phyloP scores from a whole-genome alignment of 1,140 invertebrate genomes.

The Aphis gossypii region DNA sequence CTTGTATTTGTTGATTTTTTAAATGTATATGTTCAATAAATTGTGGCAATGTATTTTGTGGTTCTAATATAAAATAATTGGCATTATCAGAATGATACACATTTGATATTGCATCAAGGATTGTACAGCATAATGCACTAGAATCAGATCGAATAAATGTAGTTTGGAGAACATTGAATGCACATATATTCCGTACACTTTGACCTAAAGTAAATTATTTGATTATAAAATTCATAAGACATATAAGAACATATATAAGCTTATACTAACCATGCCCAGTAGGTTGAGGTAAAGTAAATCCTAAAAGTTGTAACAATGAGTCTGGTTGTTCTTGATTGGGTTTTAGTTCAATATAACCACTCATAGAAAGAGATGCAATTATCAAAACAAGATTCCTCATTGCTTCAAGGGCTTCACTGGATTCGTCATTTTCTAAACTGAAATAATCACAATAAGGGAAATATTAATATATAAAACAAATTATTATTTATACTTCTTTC shows the following conservation, averaged over 20 bases:
- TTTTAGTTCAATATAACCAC: slow-evolving; percentile 87
- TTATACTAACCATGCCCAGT: slow-evolving; percentile 78
- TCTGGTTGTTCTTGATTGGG: slow-evolving; percentile 80
- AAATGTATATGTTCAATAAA: slow-evolving; percentile 94
- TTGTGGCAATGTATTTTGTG: slow-evolving; percentile 92
- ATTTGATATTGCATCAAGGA: slow-evolving; percentile 94
- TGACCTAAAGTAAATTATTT: slow-evolving; percentile 65
- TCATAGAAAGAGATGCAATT: slow-evolving; percentile 92
- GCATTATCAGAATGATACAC: slow-evolving; percentile 97
- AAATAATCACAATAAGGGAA: slow-evolving; percentile 56
- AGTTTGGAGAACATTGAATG: slow-evolving; percentile 93
- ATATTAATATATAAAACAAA: not conserved
- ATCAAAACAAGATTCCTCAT: slow-evolving; percentile 91
- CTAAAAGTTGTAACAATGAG: slow-evolving; percentile 91
- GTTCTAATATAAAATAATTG: slow-evolving; percentile 98
- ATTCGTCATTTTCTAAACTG: slow-evolving; percentile 74
- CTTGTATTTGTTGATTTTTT: slow-evolving; percentile 90
- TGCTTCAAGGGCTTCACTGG: slow-evolving; percentile 85
- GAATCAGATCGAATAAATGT: slow-evolving; percentile 92
- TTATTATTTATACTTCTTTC: not conserved
- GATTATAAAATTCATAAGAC: not conserved
- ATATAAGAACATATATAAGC: not conserved
- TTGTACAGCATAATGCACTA: slow-evolving; percentile 82
- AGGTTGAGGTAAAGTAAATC: slow-evolving; percentile 89
- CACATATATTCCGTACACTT: slow-evolving; percentile 91